phyloP scores from a whole-genome alignment of 2,797 vertebrate species.

The Lagocephalus sceleratus region DNA sequence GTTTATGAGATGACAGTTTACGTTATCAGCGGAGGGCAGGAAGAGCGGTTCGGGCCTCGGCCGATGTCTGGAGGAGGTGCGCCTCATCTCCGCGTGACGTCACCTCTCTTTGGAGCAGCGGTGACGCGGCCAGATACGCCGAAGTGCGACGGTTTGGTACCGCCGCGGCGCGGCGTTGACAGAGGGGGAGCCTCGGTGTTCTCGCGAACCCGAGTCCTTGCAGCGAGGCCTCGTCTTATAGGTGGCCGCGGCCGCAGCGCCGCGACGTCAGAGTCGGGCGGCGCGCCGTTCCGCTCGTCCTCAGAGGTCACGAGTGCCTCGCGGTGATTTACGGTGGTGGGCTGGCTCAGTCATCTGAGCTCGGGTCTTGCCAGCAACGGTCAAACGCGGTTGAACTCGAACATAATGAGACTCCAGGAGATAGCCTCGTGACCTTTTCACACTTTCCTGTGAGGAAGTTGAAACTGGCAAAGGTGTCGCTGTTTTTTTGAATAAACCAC shows the following conservation, averaged over 20 bases:
- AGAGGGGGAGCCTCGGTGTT: constrained; percentile 25
- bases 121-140: constrained; percentile 13
- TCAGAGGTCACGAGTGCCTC: constrained; percentile 8
- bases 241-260: constrained; percentile 16
- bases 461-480: too few relatives aligned
- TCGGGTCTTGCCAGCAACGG: constrained; percentile 6
- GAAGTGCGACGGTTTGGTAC: background rate
- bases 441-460: too few relatives aligned
- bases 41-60: constrained; percentile 6
- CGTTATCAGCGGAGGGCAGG: constrained; percentile 28
- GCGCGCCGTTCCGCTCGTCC: constrained; percentile 1
- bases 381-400: background rate
- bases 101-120: background rate
- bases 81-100: constrained; percentile 11
- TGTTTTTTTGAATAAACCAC: too few relatives aligned
- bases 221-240: constrained; percentile 37
- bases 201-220: constrained; percentile 28
- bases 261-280: constrained; percentile 19
- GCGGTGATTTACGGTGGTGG: constrained; percentile 1
- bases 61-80: background rate
- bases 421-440: too few relatives aligned
- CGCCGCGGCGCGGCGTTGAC: constrained; percentile 15
- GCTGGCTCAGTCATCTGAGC: background rate
- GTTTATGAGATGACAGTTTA: constrained; percentile 38
- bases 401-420: too few relatives aligned